Base-by-base conservation (phyloP, 1,140 invertebrate species). In the Maniola jurtina region DNA sequence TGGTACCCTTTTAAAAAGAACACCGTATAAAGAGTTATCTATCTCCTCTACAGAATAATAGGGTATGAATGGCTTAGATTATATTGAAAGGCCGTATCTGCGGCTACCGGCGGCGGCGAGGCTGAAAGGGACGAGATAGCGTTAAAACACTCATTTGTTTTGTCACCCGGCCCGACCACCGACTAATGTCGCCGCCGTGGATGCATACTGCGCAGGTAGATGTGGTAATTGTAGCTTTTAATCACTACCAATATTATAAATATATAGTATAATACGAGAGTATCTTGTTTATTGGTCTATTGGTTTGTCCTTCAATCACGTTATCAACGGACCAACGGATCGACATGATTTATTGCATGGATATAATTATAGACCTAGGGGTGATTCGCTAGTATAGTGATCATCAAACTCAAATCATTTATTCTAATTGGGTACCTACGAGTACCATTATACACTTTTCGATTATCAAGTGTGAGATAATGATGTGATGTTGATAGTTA, bases 101-200 rank as follows among this genome's bases (percentile, higher is more conserved):
- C 60, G 64, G 85, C 77, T 85, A 83, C 81, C 72, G 61, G 81
- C 80, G 77, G 25, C 16, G 48, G 73, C 80, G 79, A 80, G 80
- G 77, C 83, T 88, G 71, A 87, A 85, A 88, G 80, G 67, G 25
- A 25, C 33, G 57, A 77, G 86, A 89, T 89, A 86, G 79, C 83
- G 79, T 76, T 88, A 86, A 89, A 88, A 88, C 80, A 88, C 82
- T 88, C 86, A 87, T 90, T 89, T 85, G 87, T 87, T 85, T 84
- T 88, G 86, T 88, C 87, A 86, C 81, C 81, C 73, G 50, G 14
- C 40, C 66, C 74, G 79, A 77, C 80, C 81, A 81, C 77, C 71
- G 73, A 66, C 80, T 81, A 77, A 79, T 77, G 80, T 72, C 40
- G 62, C 5, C 60, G 25, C 66, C 48, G 15, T 42, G 25, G 48